Base-by-base conservation (phyloP, 2,113 vertebrate genomes). In the Indri indri region DNA sequence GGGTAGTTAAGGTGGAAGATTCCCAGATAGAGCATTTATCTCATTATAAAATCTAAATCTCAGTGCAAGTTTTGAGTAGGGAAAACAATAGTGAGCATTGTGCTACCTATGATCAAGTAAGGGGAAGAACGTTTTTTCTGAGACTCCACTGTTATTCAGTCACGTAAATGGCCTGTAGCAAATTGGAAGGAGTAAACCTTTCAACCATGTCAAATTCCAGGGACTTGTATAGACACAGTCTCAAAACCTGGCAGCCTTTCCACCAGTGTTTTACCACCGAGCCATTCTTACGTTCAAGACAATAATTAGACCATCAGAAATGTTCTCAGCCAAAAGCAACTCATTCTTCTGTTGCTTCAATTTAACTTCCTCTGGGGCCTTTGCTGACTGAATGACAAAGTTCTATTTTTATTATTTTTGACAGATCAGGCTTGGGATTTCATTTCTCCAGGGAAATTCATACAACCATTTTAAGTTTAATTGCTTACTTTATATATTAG, bases 361-460 rank as follows among this genome's bases (percentile, higher is more conserved):
- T 97, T 98, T 94, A 54, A 52, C 95, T 98, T 89, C 54, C 93
- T 97, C 79, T 94, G 87, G 94, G 96, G 96, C 93, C 91, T 97
- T 97, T 90, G 52, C 77, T 97, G 85, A 95, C 77, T 97, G 95
- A 98, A 95, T 97, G 95, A 98, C 86, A 83, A 96, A 97, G 74
- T 97, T 98, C 90, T 97, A 47, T 52, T 97, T 97, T 98, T 98
- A 98, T 98, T 97, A 95, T 88, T 98, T 98, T 96, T 97, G 97
- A 97, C 84, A 98, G 84, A 90, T 89, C 63, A 95, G 68, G 17
- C n/a, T 97, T 96, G 95, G 90, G 34, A 96, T 98, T 98, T 96
- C 74, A 6, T 94, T 90, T 98, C 94, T 97, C 95, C 68, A 22
- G 73, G 92, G 96, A 97, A 97, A 97, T 4, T 18, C n/a, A 74